phyloP scores from a whole-genome alignment of 2,113 vertebrate species.

The Xiphophorus hellerii region DNA sequence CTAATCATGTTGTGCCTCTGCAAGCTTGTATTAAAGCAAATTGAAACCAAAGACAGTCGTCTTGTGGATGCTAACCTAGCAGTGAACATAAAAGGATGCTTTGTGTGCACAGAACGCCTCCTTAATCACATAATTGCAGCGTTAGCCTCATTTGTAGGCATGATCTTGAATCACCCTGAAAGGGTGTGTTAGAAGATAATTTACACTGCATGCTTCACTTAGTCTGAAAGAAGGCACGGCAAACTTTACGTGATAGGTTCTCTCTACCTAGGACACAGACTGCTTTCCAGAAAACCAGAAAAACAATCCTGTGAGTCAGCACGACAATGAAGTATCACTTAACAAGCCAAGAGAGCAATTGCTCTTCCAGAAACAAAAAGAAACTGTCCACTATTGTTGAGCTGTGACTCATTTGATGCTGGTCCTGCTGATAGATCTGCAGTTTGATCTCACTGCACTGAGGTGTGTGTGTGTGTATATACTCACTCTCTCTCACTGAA shows the following conservation, averaged over 20 bases:
- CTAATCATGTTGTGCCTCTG: neutral
- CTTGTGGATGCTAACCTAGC: neutral
- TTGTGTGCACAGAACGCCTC: neutral
- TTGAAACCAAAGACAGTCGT: constrained; percentile 1
- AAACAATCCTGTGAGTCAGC: constrained; percentile 59
- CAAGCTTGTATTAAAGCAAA: neutral
- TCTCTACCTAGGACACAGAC: constrained; percentile 32
- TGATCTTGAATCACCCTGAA: neutral
- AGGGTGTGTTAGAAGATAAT: neutral
- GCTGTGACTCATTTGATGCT: constrained; percentile 43
- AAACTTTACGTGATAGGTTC: constrained; percentile 11
- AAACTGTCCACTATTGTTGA: constrained; percentile 34
- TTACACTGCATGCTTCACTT: neutral
- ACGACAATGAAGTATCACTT: constrained; percentile 58
- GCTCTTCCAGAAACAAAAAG: constrained; percentile 11
- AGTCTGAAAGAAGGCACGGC: constrained; percentile 14
- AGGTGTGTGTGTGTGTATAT: constrained; percentile 4
- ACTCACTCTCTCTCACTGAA: neutral
- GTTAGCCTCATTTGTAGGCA: neutral
- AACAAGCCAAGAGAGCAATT: constrained; percentile 47
- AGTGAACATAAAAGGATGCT: neutral
- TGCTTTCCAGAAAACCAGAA: constrained; percentile 58
- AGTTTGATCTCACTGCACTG: constrained; percentile 22
- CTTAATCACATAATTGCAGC: neutral
- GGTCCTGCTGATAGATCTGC: constrained; percentile 28